These are phyloP conservation scores for Cerastis rubricosa DNA, from an alignment of 2,888 invertebrate genomes.

Conservation along the genomic window DNA sequence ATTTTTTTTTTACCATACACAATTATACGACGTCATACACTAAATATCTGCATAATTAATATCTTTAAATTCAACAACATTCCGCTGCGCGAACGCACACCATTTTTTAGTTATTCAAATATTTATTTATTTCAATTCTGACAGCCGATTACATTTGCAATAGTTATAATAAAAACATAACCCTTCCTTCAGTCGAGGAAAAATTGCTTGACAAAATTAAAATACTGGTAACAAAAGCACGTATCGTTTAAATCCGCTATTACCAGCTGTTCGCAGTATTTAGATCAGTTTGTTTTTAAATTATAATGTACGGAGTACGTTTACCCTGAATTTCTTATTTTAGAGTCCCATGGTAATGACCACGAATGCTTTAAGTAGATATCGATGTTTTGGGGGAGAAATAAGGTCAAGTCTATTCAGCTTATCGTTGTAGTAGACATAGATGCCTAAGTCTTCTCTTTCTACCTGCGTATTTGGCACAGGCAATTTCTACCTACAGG, in stretches of 20 bases:
- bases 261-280: slow-evolving; percentile 66
- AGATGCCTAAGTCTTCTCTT: background rate
- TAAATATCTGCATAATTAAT: no score
- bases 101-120: slow-evolving; percentile 3
- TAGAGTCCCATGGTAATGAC: slow-evolving; percentile 29
- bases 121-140: background rate
- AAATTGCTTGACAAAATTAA: slow-evolving; percentile 25
- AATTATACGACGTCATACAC: no score
- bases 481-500: no score
- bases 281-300: slow-evolving; percentile 60
- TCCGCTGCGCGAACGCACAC: no score
- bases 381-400: slow-evolving; percentile 12
- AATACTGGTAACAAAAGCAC: slow-evolving; percentile 33
- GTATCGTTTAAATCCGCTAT: slow-evolving; percentile 55
- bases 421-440: background rate
- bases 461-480: background rate
- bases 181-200: no score
- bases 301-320: slow-evolving; percentile 58
- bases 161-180: slow-evolving; percentile 17
- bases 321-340: slow-evolving; percentile 54
- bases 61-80: no score
- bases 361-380: slow-evolving; percentile 20
- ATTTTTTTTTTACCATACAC: no score
- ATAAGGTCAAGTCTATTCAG: slow-evolving; percentile 39
- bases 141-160: slow-evolving; percentile 13